Conservation (phyloP, 2,113 vertebrate genomes). For the Thymallus thymallus region DNA sequence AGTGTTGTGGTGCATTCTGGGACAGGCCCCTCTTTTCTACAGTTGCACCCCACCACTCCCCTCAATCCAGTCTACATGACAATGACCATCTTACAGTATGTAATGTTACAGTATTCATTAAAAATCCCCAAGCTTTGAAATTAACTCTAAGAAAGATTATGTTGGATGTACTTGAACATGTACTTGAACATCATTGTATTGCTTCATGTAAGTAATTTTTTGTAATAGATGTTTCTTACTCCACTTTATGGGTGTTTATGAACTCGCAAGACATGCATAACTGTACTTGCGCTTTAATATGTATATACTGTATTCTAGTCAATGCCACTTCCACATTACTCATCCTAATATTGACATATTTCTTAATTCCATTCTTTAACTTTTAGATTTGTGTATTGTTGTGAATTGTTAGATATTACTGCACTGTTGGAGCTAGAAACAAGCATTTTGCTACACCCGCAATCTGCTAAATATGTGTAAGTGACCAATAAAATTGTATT, state of each 20-base stretch:
- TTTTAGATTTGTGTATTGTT: too few relatives aligned
- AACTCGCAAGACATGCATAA: too few relatives aligned
- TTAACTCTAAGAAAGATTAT: not conserved
- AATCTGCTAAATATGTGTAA: too few relatives aligned
- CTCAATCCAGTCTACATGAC: not conserved
- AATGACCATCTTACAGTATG: not conserved
- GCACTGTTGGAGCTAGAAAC: too few relatives aligned
- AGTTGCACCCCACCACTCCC: not conserved
- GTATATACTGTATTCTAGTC: too few relatives aligned
- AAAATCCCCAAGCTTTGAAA: not conserved
- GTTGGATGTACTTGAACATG: not conserved
- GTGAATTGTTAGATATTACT: too few relatives aligned
- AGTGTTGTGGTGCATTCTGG: not conserved
- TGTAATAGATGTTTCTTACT: not conserved
- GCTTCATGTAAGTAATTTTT: not conserved
- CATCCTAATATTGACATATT: too few relatives aligned
- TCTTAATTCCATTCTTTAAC: too few relatives aligned
- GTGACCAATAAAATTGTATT: too few relatives aligned
- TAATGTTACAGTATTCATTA: not conserved
- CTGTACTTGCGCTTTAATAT: too few relatives aligned
- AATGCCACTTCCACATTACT: too few relatives aligned
- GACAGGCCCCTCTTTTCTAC: not conserved
- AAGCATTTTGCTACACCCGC: too few relatives aligned
- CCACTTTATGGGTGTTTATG: not conserved
- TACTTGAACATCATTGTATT: not conserved